Percentiles rank a stretch among this genome's conserved stretches.
Evolutionary conservation across 2,888 invertebrate species (phyloP).

Genomic region (Notodonta dromedarius): DNA sequence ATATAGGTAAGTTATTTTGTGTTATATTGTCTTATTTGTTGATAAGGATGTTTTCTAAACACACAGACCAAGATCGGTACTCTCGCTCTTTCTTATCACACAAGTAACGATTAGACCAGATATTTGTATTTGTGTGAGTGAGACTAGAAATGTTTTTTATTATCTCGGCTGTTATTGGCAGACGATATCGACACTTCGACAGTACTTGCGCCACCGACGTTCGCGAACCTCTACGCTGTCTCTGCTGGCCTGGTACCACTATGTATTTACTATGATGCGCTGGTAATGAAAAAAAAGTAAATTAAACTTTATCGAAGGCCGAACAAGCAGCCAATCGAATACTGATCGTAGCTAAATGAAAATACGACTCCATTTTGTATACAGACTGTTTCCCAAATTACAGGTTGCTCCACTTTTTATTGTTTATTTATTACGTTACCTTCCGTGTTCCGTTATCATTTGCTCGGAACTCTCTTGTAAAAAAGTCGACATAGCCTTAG

Average conservation of each 20-base stretch:
- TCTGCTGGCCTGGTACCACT: conserved; percentile 76
- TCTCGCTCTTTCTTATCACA: conserved; percentile 15
- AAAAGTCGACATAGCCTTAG: conserved; percentile 15
- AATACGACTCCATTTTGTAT: conserved; percentile 30
- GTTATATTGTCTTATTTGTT: conserved; percentile 9
- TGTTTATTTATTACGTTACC: conserved; percentile 20
- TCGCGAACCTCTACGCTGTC: conserved; percentile 50
- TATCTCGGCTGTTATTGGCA: conserved; percentile 48
- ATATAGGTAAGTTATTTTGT: conserved; percentile 75
- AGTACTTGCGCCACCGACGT: conserved; percentile 43
- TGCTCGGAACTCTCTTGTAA: conserved; percentile 18
- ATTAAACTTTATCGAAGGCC: conserved; percentile 54
- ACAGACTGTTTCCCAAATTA: conserved; percentile 32
- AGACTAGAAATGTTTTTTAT: conserved; percentile 29
- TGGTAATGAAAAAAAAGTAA: conserved; percentile 72
- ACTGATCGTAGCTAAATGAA: conserved; percentile 18
- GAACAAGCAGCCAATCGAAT: conserved; percentile 21
- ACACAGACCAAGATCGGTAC: conserved; percentile 17
- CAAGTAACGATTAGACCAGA: conserved; percentile 21
- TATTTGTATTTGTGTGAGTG: conserved; percentile 10
- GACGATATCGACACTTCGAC: conserved; percentile 44
- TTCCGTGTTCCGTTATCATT: conserved; percentile 31
- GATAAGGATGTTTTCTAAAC: conserved; percentile 17
- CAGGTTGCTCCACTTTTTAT: conserved; percentile 51
- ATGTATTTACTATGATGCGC: conserved; percentile 79